Conservation (phyloP, 2,888 invertebrate species). For the Baronia brevicornis region DNA sequence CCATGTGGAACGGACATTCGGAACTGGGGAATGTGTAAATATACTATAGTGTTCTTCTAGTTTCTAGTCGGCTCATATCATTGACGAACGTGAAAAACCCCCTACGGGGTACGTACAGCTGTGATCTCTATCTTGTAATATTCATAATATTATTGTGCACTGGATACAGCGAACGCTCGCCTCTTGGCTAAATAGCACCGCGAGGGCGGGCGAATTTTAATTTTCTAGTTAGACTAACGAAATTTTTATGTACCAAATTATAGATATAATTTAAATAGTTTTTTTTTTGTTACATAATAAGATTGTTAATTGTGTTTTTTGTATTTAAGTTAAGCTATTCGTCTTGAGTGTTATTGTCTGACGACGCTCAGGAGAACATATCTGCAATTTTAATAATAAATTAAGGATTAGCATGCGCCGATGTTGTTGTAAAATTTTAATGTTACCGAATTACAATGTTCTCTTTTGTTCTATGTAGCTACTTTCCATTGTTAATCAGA, state of each 20-base stretch:
- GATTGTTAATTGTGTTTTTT: constrained; percentile 66
- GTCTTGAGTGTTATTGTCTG: constrained; percentile 37
- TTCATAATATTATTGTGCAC: constrained; percentile 62
- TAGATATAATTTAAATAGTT: constrained; percentile 65
- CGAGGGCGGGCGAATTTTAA: constrained; percentile 42
- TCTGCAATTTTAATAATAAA: constrained; percentile 45
- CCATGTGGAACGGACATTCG: constrained; percentile 63
- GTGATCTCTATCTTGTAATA: constrained; percentile 72
- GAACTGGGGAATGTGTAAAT: constrained; percentile 62
- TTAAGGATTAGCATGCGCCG: constrained; percentile 32
- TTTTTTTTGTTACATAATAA: constrained; percentile 61
- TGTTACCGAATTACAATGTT: constrained; percentile 40
- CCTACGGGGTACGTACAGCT: constrained; percentile 59
- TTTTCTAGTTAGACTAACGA: constrained; percentile 70
- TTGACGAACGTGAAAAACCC: constrained; percentile 51
- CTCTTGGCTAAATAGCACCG: constrained; percentile 40
- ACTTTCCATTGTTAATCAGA: constrained; percentile 38
- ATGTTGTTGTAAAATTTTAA: constrained; percentile 21
- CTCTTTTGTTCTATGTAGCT: constrained; percentile 30
- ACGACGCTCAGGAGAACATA: constrained; percentile 49
- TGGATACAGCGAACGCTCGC: constrained; percentile 37
- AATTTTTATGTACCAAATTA: constrained; percentile 73
- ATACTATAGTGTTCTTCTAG: constrained; percentile 56
- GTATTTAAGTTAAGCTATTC: constrained; percentile 44
- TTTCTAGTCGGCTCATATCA: constrained; percentile 70